Evolutionary conservation across 2,888 invertebrate species (phyloP), one percentile per base, ranked within the genome.

Genomic region (Eilema caniola): DNA sequence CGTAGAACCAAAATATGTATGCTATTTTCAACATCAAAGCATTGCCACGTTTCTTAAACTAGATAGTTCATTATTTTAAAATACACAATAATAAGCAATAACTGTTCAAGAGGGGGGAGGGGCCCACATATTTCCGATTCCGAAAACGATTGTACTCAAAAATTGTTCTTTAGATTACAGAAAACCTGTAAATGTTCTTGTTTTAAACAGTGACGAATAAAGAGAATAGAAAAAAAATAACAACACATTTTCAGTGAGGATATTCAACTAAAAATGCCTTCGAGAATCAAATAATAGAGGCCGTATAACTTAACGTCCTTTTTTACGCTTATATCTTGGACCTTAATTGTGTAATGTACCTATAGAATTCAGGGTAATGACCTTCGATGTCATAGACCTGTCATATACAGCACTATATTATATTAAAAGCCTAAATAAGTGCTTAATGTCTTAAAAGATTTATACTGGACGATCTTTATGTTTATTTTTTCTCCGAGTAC

Each of bases 281-380:
- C 28, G n/a, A 73, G 67, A 66, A 74, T 74, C n/a, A 53, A 56
- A 66, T 57, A 66, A 59, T 57, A 59, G 37, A 37, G 66, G 24
- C 16, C 33, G 33, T 33, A 20, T 20, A 57, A 66, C 33, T 56
- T 16, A 37, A 66, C 56, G 57, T 33, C 66, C 66, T 33, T 28
- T 62, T 62, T 53, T 28, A 53, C n/a, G n/a, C 28, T 11, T 64
- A 53, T 47, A 53, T 64, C 28, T 16, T 53, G 31, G 64, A 28
- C 25, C 14, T 25, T 31, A 47, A n/a, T 64, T 53, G n/a, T n/a
- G 16, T 53, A 53, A 47, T 31, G 28, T 59, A 25, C 25, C 25
- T 20, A 47, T 28, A 25, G 16, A 47, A n/a, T 64, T 47, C 63
- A n/a, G 47, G 16, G 1, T 28, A 28, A 56, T 56, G 23, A 56